Conservation (phyloP, 2,113 vertebrate species). For the Ranitomeya variabilis region DNA sequence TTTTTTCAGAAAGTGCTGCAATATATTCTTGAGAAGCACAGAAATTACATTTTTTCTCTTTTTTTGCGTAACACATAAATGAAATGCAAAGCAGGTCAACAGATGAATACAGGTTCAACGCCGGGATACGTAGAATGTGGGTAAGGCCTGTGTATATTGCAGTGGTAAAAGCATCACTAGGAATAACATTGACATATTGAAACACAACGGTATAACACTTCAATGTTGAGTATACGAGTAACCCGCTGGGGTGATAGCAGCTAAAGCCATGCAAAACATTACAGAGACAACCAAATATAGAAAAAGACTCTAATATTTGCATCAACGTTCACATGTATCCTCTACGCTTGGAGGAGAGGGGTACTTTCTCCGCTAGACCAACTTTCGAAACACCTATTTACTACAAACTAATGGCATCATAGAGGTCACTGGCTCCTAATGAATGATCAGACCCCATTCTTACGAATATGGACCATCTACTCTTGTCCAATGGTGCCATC, state of each 20-base stretch:
- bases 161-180: constrained; percentile 34
- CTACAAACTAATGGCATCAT: neutral
- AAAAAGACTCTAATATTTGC: neutral
- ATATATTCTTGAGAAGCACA: constrained; percentile 60
- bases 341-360: neutral
- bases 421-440: neutral
- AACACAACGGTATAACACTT: neutral
- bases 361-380: too few species aligned
- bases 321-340: neutral
- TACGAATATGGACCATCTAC: neutral
- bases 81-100: constrained; percentile 65
- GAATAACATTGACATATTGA: neutral
- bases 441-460: neutral
- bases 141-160: constrained; percentile 30
- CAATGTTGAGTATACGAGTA: neutral
- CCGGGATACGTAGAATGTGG: constrained; percentile 6
- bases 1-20: constrained; percentile 62
- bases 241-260: neutral
- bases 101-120: constrained; percentile 18
- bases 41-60: constrained; percentile 56
- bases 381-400: neutral
- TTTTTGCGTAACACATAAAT: constrained; percentile 55
- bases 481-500: neutral
- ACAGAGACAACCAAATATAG: neutral
- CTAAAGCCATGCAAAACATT: neutral